A percentile compares a stretch with the other conserved stretches of the same genome.
phyloP scores from a whole-genome alignment of 2,113 vertebrate genomes.

The Oreotrochilus melanogaster region DNA sequence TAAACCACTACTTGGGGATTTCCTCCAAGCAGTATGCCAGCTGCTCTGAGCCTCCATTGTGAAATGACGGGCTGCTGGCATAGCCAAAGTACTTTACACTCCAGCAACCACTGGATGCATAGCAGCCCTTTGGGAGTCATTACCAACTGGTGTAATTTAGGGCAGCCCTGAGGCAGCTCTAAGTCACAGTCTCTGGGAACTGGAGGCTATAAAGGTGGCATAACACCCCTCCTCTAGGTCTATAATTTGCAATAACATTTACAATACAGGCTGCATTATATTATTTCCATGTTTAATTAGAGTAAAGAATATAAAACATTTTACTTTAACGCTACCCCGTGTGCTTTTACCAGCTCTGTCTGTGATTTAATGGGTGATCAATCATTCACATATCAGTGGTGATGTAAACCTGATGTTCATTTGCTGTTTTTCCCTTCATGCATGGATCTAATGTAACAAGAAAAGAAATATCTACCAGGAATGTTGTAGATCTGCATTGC shows the following conservation, averaged over 20 bases:
- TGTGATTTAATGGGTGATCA: constrained; percentile 71
- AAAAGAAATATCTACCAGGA: constrained; percentile 51
- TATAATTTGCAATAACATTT: constrained; percentile 72
- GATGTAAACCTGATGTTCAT: constrained; percentile 68
- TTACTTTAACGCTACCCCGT: constrained; percentile 61
- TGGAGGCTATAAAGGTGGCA: constrained; percentile 68
- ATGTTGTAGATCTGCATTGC: constrained; percentile 46
- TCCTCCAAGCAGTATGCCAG: constrained; percentile 65
- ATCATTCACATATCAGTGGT: constrained; percentile 67
- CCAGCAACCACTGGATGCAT: constrained; percentile 70
- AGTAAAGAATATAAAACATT: constrained; percentile 56
- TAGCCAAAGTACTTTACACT: constrained; percentile 72
- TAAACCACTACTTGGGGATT: constrained; percentile 74
- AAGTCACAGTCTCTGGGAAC: constrained; percentile 63
- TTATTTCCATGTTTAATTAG: constrained; percentile 68
- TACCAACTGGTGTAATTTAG: constrained; percentile 73
- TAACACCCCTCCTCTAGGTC: constrained; percentile 66
- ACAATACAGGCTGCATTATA: constrained; percentile 60
- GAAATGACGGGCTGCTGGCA: constrained; percentile 69
- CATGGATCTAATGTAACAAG: constrained; percentile 50
- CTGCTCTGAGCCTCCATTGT: constrained; percentile 64
- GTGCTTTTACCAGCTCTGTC: constrained; percentile 59
- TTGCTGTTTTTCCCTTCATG: constrained; percentile 59
- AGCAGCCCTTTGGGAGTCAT: constrained; percentile 66
- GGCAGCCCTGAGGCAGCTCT: constrained; percentile 68